A percentile compares a stretch with the other conserved stretches of the same genome.
Conservation (phyloP, 2,113 vertebrate genomes). For the Ahaetulla prasina region DNA sequence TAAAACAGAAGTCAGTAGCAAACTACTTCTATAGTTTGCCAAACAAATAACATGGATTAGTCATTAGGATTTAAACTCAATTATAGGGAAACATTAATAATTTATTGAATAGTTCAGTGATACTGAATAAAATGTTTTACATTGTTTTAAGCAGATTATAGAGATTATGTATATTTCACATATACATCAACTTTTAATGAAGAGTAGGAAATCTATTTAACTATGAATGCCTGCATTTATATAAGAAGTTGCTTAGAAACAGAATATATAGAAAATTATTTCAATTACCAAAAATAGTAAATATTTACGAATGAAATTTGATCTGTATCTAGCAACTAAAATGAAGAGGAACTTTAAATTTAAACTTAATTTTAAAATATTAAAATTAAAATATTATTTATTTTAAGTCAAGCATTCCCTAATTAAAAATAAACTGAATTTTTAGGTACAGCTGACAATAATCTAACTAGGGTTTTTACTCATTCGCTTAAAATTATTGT, state of each 20-base stretch:
- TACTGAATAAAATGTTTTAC: not conserved
- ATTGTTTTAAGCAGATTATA: not conserved
- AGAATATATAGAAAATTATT: not conserved
- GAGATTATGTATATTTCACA: not conserved
- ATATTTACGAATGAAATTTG: not conserved
- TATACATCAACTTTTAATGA: not conserved
- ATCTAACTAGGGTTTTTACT: not conserved
- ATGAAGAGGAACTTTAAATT: not conserved
- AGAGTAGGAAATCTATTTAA: not conserved
- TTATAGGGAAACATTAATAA: not conserved
- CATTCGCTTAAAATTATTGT: not conserved
- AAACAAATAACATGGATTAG: not conserved
- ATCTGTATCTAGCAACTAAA: not conserved
- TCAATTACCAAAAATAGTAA: not conserved
- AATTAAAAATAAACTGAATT: not conserved
- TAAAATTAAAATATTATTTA: not conserved
- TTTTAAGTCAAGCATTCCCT: not conserved
- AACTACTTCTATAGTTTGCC: not conserved
- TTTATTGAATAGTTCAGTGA: not conserved
- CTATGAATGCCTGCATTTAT: not conserved
- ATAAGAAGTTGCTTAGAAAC: not conserved
- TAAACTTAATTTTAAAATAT: not conserved
- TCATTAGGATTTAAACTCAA: not conserved
- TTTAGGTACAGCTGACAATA: not conserved
- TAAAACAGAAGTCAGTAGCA: not conserved